These are phyloP conservation scores for Zygogramma bicolorata DNA, from an alignment of 2,888 invertebrate genomes.

Conservation along the genomic window DNA sequence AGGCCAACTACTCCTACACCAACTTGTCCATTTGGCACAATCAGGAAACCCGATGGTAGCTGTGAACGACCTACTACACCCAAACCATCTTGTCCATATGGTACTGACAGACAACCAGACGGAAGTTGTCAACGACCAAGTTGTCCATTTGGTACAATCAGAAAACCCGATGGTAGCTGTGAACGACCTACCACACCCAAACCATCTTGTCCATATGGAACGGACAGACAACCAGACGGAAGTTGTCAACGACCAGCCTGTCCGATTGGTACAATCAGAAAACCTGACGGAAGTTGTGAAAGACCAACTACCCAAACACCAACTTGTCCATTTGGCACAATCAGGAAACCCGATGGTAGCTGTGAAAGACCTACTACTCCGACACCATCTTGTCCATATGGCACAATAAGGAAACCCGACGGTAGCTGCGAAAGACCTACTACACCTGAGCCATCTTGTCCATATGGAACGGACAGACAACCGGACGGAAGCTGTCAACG, in stretches of 20 bases:
- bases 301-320: not conserved
- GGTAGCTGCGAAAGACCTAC: constrained; percentile 20
- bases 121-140: constrained; percentile 26
- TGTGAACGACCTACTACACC: constrained; percentile 26
- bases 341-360: constrained; percentile 17
- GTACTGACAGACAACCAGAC: constrained; percentile 18
- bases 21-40: constrained; percentile 33
- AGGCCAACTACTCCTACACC: constrained; percentile 20
- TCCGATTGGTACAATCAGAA: constrained; percentile 34
- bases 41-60: constrained; percentile 27
- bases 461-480: constrained; percentile 20
- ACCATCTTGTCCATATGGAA: constrained; percentile 35
- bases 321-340: constrained; percentile 25
- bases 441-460: constrained; percentile 29
- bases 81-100: constrained; percentile 31
- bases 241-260: constrained; percentile 33
- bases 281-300: constrained; percentile 25
- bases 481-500: constrained; percentile 28
- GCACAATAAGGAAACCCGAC: constrained; percentile 13
- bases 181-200: constrained; percentile 27
- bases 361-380: constrained; percentile 26
- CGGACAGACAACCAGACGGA: constrained; percentile 27
- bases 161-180: constrained; percentile 24
- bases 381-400: constrained; percentile 22
- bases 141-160: constrained; percentile 27